A percentile compares a stretch with the other conserved stretches of the same genome.
Evolutionary conservation across 2,888 invertebrate species (phyloP).

Genomic region (Sminthurinus aureus): DNA sequence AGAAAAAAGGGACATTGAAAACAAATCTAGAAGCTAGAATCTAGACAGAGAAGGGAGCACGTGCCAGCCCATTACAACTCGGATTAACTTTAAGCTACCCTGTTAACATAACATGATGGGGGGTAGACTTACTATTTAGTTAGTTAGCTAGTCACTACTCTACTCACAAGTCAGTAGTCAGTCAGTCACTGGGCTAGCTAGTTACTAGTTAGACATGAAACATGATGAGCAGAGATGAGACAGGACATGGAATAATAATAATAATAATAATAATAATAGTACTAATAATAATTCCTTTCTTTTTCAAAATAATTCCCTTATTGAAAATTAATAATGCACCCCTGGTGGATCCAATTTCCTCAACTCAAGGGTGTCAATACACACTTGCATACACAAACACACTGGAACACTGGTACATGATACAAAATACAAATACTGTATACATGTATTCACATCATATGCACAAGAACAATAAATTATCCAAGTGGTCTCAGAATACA

Average conservation of each 20-base stretch:
- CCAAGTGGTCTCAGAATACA: too few species aligned
- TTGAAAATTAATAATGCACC: slow-evolving; percentile 45
- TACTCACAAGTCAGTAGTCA: neutral
- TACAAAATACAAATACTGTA: too few species aligned
- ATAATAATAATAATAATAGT: neutral
- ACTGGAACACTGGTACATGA: neutral
- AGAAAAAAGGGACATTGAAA: neutral
- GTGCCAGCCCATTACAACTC: slow-evolving; percentile 33
- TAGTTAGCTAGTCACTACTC: neutral
- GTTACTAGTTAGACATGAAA: neutral
- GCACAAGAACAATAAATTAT: too few species aligned
- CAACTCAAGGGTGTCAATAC: slow-evolving; percentile 18
- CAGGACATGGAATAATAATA: neutral
- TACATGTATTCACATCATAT: too few species aligned
- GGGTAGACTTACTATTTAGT: neutral
- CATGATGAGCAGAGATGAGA: neutral
- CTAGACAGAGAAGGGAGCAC: slow-evolving; percentile 13
- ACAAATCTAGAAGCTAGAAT: too few species aligned
- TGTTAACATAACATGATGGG: slow-evolving; percentile 34
- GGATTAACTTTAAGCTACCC: slow-evolving; percentile 36
- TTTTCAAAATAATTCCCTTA: slow-evolving; percentile 26
- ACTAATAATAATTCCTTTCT: slow-evolving; percentile 15
- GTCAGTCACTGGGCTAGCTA: neutral
- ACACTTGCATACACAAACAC: slow-evolving; percentile 28
- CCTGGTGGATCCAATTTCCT: neutral